These are phyloP conservation scores for Enteromius radiatus DNA, from an alignment of 2,797 vertebrate genomes.

Conservation along the genomic window DNA sequence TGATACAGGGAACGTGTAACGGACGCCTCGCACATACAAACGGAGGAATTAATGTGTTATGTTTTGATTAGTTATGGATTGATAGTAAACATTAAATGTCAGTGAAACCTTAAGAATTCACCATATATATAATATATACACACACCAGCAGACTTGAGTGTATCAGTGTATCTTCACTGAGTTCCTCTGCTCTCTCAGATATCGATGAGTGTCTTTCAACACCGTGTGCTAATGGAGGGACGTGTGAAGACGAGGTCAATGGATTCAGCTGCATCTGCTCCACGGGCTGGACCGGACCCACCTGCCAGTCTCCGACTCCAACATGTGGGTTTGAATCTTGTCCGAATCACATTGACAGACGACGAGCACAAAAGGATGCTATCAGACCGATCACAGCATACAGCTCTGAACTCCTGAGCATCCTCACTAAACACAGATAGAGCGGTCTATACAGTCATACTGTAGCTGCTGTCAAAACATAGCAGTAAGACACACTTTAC, in stretches of 20 bases:
- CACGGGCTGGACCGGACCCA: constrained; percentile 82
- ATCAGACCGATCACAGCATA: not conserved
- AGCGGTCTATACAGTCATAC: too few relatives aligned
- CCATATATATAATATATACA: too few relatives aligned
- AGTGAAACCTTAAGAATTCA: too few relatives aligned
- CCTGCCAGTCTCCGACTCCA: constrained; percentile 80
- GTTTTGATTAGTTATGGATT: too few relatives aligned
- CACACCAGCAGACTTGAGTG: too few relatives aligned
- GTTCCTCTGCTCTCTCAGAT: constrained; percentile 67
- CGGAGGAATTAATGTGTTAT: too few relatives aligned
- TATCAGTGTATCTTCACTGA: not conserved
- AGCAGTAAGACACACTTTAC: constrained; percentile 1
- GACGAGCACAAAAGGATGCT: not conserved
- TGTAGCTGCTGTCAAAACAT: constrained; percentile 7
- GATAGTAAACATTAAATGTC: too few relatives aligned
- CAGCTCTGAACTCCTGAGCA: too few relatives aligned
- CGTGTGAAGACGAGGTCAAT: constrained; percentile 81
- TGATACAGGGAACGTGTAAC: too few relatives aligned
- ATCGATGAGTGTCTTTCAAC: constrained; percentile 78
- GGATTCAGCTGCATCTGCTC: constrained; percentile 82
- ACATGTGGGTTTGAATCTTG: constrained; percentile 72
- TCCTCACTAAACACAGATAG: too few relatives aligned
- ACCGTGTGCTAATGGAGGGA: constrained; percentile 80
- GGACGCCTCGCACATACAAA: too few relatives aligned
- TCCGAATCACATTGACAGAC: not conserved